Evolutionary conservation across 2,888 invertebrate genomes (phyloP).

Genomic region (Sesamia inferens): DNA sequence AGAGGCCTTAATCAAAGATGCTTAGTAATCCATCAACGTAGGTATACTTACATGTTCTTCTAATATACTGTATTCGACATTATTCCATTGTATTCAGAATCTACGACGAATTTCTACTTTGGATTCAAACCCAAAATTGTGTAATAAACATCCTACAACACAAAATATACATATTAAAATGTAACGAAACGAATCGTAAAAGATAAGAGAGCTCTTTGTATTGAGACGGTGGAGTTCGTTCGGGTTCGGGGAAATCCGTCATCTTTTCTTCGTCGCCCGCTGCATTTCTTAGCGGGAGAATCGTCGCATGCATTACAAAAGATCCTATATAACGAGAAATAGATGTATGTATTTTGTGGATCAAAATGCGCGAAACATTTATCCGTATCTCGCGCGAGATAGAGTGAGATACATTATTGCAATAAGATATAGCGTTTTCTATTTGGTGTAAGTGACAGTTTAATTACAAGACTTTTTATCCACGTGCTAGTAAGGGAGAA

Average conservation of each 20-base stretch:
- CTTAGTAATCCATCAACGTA: background rate
- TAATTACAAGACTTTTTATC: slow-evolving; percentile 19
- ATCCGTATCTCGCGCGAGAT: slow-evolving; percentile 29
- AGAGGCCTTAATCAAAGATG: background rate
- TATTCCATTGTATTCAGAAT: slow-evolving; percentile 6
- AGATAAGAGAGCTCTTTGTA: slow-evolving; percentile 69
- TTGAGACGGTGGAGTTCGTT: slow-evolving; percentile 55
- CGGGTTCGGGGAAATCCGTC: slow-evolving; percentile 62
- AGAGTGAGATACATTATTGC: slow-evolving; percentile 1
- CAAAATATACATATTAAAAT: slow-evolving; percentile 66
- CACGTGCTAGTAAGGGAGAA: slow-evolving; percentile 3
- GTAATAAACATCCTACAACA: slow-evolving; percentile 36
- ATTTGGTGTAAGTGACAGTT: slow-evolving; percentile 21
- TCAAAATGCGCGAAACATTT: slow-evolving; percentile 42
- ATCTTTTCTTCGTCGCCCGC: slow-evolving; percentile 62
- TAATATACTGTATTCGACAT: background rate
- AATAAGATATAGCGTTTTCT: slow-evolving; percentile 13
- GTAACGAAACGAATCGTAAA: slow-evolving; percentile 77
- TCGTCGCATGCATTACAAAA: slow-evolving; percentile 55
- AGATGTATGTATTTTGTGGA: slow-evolving; percentile 42
- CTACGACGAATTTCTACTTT: background rate
- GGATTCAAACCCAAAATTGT: slow-evolving; percentile 46
- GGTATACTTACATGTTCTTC: background rate
- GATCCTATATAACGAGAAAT: slow-evolving; percentile 48
- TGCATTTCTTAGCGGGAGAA: slow-evolving; percentile 56